Base-by-base conservation (phyloP, 2,888 invertebrate genomes). In the Hypselothyrea guttata region DNA sequence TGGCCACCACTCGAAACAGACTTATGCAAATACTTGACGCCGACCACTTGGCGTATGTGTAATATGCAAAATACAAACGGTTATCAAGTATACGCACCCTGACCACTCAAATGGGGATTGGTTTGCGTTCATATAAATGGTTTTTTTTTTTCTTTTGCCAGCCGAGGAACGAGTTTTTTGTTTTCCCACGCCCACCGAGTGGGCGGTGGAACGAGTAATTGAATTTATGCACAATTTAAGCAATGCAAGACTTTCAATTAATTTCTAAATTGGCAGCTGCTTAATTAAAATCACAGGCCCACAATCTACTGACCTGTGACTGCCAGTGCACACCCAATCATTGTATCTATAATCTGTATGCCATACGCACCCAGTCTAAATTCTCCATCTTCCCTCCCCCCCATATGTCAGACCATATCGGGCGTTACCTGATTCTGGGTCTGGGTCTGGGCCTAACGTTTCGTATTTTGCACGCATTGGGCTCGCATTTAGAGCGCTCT, bases 111-210 rank as follows among this genome's bases (percentile, higher is more conserved):
- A 18, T 38, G 18, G 38, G 37, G 15, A 37, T 7, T 38, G 18
- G 27, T 7, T 41, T 28, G 7, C 4, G 12, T 41, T 41, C 27
- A 38, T 28, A 42, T 51, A 33, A 27, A 27, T 28, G n/a, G n/a
- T n/a, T n/a, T n/a, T n/a, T n/a, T n/a, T n/a, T n/a, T n/a, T n/a
- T n/a, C n/a, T n/a, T n/a, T n/a, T 16, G 28, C 45, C 7, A 31
- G 18, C 1, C 9, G 18, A 5, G 28, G 62, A 71, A 71, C 64
- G 45, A 63, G 67, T 71, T 76, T 49, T 31, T 7, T 12, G 52
- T 71, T 79, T 86, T 84, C 86, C 72, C 85, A 84, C 79, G 75
- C 55, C 55, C 48, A 49, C 41, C 27, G 53, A 56, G 40, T 41
- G 44, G 69, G 55, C 61, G 60, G 55, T 52, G 60, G n/a, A 9